Conservation (phyloP, 2,797 vertebrate genomes). For the Graptemys geographica region DNA sequence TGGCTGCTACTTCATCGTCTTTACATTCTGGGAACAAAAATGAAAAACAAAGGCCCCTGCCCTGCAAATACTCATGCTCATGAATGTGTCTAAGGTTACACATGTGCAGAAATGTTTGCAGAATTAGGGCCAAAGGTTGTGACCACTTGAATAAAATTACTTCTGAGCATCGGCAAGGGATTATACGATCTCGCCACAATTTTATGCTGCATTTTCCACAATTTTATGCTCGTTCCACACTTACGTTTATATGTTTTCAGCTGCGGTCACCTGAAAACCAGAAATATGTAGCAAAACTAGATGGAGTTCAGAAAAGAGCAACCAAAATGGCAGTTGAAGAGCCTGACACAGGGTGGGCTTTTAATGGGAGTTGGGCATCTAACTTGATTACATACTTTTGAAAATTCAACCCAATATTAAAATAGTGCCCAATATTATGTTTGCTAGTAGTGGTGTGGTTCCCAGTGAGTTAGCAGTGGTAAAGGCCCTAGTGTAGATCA, state of each 20-base stretch:
- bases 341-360: background rate
- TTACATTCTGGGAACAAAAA: background rate
- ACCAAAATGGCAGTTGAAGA: background rate
- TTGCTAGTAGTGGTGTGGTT: background rate
- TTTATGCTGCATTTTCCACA: background rate
- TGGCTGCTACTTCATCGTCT: background rate
- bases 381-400: rapidly evolving
- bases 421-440: background rate
- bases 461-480: background rate
- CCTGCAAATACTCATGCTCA: background rate
- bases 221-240: background rate
- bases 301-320: background rate
- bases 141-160: background rate
- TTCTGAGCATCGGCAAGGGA: background rate
- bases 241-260: background rate
- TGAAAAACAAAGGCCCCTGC: background rate
- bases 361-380: background rate
- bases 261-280: background rate
- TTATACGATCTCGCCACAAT: background rate
- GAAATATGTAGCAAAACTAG: slow-evolving; percentile 1
- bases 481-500: background rate
- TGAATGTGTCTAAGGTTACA: background rate
- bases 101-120: background rate
- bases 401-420: background rate
- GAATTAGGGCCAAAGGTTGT: background rate